Conservation (phyloP, 2,797 vertebrate species). For the Neosilurus hyrtlii region DNA sequence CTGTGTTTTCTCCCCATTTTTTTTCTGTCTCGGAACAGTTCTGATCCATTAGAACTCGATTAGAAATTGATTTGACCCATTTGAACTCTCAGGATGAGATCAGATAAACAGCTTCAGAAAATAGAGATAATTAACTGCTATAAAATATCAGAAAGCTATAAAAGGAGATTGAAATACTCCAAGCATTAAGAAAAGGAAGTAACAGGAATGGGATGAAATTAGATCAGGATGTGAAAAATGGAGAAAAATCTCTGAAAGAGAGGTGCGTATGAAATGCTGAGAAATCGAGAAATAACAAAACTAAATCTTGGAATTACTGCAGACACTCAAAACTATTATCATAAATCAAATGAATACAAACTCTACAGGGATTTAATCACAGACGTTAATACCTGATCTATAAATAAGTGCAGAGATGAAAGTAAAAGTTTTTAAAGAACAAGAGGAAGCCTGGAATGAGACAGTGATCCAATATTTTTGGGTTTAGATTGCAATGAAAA, state of each 20-base stretch:
- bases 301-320: neutral
- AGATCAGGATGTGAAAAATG: neutral
- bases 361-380: neutral
- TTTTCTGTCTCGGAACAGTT: neutral
- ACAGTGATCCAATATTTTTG: neutral
- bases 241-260: neutral
- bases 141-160: neutral
- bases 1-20: too few species aligned
- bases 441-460: too few species aligned
- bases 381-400: neutral
- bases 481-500: neutral
- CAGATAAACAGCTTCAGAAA: neutral
- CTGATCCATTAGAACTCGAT: neutral
- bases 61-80: neutral
- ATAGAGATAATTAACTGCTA: neutral
- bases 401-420: neutral
- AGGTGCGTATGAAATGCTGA: neutral
- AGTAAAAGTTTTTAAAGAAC: neutral
- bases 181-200: constrained; percentile 13
- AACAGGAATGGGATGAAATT: constrained; percentile 11
- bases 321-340: neutral
- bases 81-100: neutral
- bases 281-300: neutral
- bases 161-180: neutral
- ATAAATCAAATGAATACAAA: neutral